Base-by-base conservation (phyloP, 2,888 invertebrate genomes). In the Oscheius sp. region DNA sequence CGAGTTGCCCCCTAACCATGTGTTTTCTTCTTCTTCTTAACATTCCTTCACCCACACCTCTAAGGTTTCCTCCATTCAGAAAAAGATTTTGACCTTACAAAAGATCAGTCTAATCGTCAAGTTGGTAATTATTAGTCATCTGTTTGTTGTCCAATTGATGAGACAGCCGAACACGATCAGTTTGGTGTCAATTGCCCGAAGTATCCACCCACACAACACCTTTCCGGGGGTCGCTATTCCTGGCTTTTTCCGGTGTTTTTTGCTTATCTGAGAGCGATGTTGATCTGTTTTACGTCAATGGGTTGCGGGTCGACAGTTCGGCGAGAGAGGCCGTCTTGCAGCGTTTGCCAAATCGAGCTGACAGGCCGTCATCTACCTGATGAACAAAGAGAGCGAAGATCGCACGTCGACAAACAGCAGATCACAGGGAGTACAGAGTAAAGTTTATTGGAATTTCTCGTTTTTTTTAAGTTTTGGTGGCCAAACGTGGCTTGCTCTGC, bases 221-320 rank as follows among this genome's bases (percentile, higher is more conserved):
- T 9, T 35, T 35, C 35, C 35, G 35, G 35, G 35, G 35, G 9
- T 35, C 9, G 3, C 35, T 35, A 35, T 35, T 35, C 18, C 49
- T 49, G 49, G 49, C 18, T 18, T 49, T n/a, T 49, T 49, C 49
- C 5, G 13, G 13, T 49, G 16, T 49, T 49, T 49, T 13, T 16
- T 16, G 18, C 16, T 49, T 18, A 5, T 49, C 13, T 18, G 16
- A 13, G 49, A 49, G 49, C 18, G 49, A 5, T 13, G 18, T 49
- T 49, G 49, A 49, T 16, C 49, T 49, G 49, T 49, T 49, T 49
- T 16, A 49, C 49, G 49, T 49, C 49, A 49, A n/a, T 13, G 49
- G 49, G 49, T 49, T 49, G 49, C 18, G 49, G 49, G 49, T n/a
- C n/a, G n/a, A n/a, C n/a, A n/a, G n/a, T 49, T 49, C 49, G 49